Base-by-base conservation (phyloP, 2,888 invertebrate genomes). In the Chaetogeoica ovagalla region DNA sequence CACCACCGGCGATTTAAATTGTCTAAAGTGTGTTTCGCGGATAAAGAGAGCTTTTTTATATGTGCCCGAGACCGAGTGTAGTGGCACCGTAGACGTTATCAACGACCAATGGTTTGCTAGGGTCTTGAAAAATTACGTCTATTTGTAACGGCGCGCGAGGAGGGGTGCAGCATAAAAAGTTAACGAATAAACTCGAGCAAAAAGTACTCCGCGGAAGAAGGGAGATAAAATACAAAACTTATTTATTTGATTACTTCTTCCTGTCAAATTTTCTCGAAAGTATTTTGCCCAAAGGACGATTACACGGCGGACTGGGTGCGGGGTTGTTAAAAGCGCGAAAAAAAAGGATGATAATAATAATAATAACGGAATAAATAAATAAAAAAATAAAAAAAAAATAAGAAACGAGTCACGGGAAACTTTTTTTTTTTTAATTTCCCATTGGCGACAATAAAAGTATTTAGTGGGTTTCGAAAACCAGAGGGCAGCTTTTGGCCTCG, bases 221-320 rank as follows among this genome's bases (percentile, higher is more conserved):
- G 62, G 43, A 71, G 79, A 79, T 79, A 79, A 79, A 77, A 79
- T 69, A 70, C 69, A 70, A n/a, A 77, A 77, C 69, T 71, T 79
- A 79, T 79, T 79, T 79, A 79, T 79, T 79, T 79, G 79, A 79
- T 79, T 79, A 71, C 70, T 79, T 79, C 70, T 79, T 71, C 79
- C 63, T 79, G 79, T 79, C 79, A 79, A 79, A 79, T 70, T 70
- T 79, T 71, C 71, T 70, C 63, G 39, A 55, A 65, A 79, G 70
- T 79, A 71, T 63, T 79, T 71, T 79, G 70, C 71, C 71, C 71
- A 79, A 65, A 79, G 63, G 71, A 79, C 79, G 69, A 77, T 77
- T 77, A 79, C 70, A 71, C 23, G 62, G 62, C n/a, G 55, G 70
- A 62, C 55, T 55, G 71, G 70, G 79, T 57, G 39, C 9, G 30